Base-by-base conservation (phyloP, 64 coral and sea anemone species). In the Acropora yongei region DNA sequence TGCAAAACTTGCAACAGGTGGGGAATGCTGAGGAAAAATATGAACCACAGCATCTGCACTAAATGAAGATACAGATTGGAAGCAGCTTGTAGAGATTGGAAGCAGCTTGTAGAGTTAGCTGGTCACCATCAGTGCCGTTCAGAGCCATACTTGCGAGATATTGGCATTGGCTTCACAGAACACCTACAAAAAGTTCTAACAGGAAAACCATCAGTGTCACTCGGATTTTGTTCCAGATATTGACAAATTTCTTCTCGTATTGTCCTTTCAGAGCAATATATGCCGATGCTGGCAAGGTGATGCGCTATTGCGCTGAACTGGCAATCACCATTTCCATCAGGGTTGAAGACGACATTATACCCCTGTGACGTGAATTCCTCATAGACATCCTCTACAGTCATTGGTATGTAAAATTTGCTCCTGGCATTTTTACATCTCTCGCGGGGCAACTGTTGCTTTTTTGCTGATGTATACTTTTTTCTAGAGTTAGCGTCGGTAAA, bases 321-420 rank as follows among this genome's bases (percentile, higher is more conserved):
- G 47, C 44, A 78, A 78, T 78, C 47, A 41, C 76, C 76, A 78
- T 78, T 78, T 44, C 76, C 76, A 78, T 78, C 76, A 47, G 76
- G 76, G 76, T 78, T 78, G 47, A 46, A 78, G 6, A 46, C 80
- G 53, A 83, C 55, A 51, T 83, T 51, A 63, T 57, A 83, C 40
- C 80, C 1, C 53, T 83, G 80, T 51, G 47, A 51, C 55, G 47
- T 61, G 53, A 90, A 82, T 80, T 47, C 89, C 53, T 90, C 89
- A 90, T 81, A 90, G 67, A 90, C 67, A 47, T 90, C 78, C 6
- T 44, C 58, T 44, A 41, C 74, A 89, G 87, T 89, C 75, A 89
- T 50, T 89, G 86, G 41, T 55, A 76, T 88, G 16, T 88, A 76
- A 55, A 76, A 88, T 76, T 88, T 88, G 68, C 49, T 88, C 49